Percentiles rank a stretch among this genome's conserved stretches.
phyloP scores from a whole-genome alignment of 2,797 vertebrate genomes.

The Girardinus metallicus region DNA sequence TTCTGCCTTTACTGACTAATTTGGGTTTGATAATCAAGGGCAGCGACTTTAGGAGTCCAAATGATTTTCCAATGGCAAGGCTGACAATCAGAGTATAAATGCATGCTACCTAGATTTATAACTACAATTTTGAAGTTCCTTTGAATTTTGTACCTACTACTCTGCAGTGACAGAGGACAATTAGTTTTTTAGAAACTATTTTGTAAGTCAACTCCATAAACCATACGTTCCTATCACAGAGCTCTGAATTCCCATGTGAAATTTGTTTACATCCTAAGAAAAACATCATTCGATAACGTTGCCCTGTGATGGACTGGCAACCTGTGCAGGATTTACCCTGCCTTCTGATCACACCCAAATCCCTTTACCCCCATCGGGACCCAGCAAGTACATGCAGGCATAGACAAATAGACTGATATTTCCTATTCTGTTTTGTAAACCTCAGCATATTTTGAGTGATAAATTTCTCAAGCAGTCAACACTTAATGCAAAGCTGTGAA shows the following conservation, averaged over 20 bases:
- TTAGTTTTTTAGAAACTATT: neutral
- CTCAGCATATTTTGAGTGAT: neutral
- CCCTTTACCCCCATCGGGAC: neutral
- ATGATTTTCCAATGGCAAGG: neutral
- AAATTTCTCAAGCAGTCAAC: neutral
- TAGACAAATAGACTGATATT: neutral
- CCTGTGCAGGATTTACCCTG: neutral
- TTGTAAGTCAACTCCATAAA: neutral
- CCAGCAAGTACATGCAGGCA: neutral
- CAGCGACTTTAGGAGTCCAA: neutral
- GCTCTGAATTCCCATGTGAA: neutral
- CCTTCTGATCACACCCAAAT: neutral
- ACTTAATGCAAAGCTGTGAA: neutral
- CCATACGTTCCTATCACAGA: neutral
- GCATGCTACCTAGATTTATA: accelerated
- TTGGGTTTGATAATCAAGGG: neutral
- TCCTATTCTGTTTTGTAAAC: neutral
- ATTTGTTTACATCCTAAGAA: neutral
- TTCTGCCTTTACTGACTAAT: neutral
- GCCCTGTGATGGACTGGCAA: neutral
- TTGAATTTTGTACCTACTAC: neutral
- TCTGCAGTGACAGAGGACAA: neutral
- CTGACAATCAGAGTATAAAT: neutral
- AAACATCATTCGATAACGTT: neutral
- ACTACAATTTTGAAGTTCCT: neutral